Evolutionary conservation across 2,888 invertebrate species (phyloP).

Genomic region (Leucoptera coffeella): DNA sequence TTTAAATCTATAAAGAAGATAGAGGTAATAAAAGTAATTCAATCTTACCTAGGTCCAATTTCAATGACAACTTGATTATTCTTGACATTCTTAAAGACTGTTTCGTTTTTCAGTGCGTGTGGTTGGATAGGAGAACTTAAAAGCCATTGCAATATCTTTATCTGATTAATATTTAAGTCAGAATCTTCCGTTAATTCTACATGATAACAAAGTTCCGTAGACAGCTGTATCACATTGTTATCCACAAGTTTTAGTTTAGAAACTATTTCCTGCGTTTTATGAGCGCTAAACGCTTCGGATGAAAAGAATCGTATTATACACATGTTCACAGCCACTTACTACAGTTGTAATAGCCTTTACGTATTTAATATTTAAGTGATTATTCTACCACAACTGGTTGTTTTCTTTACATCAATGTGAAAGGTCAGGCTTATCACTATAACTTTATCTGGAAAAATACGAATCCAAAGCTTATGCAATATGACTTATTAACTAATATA

Average conservation of each 20-base stretch:
- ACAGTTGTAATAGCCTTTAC: no score
- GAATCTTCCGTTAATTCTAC: slow-evolving; percentile 54
- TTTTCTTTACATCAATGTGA: slow-evolving; percentile 46
- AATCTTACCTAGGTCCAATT: slow-evolving; percentile 82
- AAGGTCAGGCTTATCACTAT: slow-evolving; percentile 30
- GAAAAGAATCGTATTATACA: slow-evolving; percentile 57
- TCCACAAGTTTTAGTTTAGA: slow-evolving; percentile 44
- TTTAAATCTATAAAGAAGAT: no score
- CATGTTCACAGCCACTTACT: no score
- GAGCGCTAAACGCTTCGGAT: slow-evolving; percentile 53
- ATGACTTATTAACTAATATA: no score
- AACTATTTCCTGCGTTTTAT: slow-evolving; percentile 54
- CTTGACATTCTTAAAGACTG: slow-evolving; percentile 32
- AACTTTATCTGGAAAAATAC: no score
- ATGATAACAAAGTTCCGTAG: slow-evolving; percentile 78
- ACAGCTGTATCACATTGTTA: slow-evolving; percentile 39
- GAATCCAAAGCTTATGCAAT: slow-evolving; percentile 39
- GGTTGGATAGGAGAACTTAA: slow-evolving; percentile 65
- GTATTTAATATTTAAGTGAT: no score
- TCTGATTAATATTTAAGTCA: slow-evolving; percentile 53
- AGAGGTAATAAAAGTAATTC: slow-evolving; percentile 2
- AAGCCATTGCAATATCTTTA: slow-evolving; percentile 69
- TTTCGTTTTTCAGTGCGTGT: slow-evolving; percentile 47
- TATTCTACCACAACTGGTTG: no score
- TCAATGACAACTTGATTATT: slow-evolving; percentile 59